Percentiles rank a stretch among this genome's conserved stretches.
These are phyloP conservation scores for Pandion haliaetus DNA, from an alignment of 2,113 vertebrate genomes.

Conservation along the genomic window DNA sequence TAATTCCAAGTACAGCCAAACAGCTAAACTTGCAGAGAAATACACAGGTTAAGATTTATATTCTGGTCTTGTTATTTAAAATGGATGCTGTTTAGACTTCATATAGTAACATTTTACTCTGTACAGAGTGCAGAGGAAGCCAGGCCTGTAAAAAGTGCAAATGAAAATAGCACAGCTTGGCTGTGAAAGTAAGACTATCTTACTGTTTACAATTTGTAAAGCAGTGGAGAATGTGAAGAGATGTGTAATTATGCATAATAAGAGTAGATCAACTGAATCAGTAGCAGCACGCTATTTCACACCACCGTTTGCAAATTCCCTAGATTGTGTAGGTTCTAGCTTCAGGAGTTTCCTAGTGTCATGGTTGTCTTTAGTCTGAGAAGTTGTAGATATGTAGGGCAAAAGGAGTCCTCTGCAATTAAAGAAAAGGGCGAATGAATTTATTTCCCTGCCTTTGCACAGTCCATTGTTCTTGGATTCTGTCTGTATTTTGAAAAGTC, in stretches of 20 bases:
- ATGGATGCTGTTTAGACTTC: neutral
- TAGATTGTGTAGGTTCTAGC: neutral
- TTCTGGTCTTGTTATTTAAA: neutral
- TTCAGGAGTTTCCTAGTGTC: neutral
- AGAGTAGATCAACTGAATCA: neutral
- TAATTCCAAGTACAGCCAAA: constrained; percentile 19
- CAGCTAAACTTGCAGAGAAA: neutral
- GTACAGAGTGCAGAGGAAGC: neutral
- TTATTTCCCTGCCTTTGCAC: constrained; percentile 29
- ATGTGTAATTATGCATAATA: neutral
- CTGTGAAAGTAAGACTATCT: neutral
- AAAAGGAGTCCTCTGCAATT: constrained; percentile 8
- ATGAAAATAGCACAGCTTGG: neutral
- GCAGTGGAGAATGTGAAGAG: neutral
- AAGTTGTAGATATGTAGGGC: neutral
- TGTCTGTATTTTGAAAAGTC: constrained; percentile 61
- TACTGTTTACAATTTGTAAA: neutral
- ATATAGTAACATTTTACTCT: neutral
- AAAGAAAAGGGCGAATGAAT: constrained; percentile 10
- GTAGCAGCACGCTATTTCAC: neutral
- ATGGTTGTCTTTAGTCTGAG: neutral
- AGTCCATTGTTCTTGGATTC: constrained; percentile 59
- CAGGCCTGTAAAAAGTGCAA: neutral
- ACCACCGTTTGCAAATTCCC: neutral
- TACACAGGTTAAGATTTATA: constrained; percentile 15